Conservation (phyloP, 2,888 invertebrate genomes). For the Caenorhabditis doughertyi region DNA sequence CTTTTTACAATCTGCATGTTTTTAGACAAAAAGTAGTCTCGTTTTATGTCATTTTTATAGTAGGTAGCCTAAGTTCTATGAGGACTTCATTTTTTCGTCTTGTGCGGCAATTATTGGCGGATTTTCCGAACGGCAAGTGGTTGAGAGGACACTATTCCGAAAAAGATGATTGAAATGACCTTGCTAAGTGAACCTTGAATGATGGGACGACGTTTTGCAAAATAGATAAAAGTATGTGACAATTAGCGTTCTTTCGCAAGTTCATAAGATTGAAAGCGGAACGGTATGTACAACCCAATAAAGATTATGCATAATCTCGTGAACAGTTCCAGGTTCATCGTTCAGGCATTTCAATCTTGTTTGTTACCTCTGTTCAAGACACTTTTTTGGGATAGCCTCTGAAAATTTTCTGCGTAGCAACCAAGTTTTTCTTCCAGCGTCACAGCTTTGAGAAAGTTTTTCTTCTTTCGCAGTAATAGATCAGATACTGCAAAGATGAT, state of each 20-base stretch:
- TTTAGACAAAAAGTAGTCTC: not conserved
- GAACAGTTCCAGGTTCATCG: no score
- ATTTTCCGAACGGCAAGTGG: constrained; percentile 39
- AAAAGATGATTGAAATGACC: constrained; percentile 48
- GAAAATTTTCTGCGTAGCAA: no score
- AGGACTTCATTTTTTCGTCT: constrained; percentile 13
- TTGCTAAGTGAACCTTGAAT: constrained; percentile 44
- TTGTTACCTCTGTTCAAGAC: no score
- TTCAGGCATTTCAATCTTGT: no score
- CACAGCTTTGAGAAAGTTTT: not conserved
- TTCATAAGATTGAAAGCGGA: constrained; percentile 7
- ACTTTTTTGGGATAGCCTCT: no score
- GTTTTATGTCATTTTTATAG: not conserved
- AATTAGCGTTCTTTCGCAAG: constrained; percentile 29
- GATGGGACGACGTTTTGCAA: constrained; percentile 37
- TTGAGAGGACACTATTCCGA: constrained; percentile 12
- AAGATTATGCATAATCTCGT: no score
- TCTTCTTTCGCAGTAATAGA: not conserved
- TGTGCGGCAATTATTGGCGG: constrained; percentile 40
- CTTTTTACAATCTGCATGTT: not conserved
- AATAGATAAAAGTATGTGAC: constrained; percentile 31
- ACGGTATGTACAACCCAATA: not conserved
- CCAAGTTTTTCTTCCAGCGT: not conserved
- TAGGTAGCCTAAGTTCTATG: not conserved
- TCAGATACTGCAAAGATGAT: not conserved